Percentiles rank a stretch among this genome's conserved stretches.
These are phyloP conservation scores for Cephalopachus bancanus DNA, from an alignment of 2,797 vertebrate species.

Conservation along the genomic window DNA sequence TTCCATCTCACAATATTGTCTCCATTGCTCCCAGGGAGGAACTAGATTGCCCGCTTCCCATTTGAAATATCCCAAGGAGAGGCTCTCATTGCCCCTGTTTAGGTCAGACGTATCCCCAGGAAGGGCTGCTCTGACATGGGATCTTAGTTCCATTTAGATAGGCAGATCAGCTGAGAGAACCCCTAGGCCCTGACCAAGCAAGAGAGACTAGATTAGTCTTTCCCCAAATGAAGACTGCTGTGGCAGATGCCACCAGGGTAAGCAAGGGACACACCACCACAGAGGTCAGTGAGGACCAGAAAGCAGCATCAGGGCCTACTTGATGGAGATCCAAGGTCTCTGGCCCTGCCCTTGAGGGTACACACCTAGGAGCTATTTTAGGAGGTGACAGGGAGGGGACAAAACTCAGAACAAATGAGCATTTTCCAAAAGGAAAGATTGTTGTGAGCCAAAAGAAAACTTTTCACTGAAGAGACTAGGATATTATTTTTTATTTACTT, in stretches of 20 bases:
- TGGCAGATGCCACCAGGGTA: neutral
- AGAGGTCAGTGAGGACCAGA: neutral
- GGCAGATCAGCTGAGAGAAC: neutral
- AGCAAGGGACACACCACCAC: neutral
- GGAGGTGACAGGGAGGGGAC: neutral
- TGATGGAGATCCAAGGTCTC: neutral
- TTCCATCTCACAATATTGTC: neutral
- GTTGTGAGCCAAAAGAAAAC: neutral
- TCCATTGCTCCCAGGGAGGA: neutral
- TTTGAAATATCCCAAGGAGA: constrained; percentile 25
- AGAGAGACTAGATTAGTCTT: neutral
- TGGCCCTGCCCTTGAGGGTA: neutral
- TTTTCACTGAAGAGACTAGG: neutral
- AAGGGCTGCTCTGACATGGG: neutral
- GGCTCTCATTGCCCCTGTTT: neutral
- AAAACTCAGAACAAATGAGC: neutral
- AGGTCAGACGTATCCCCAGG: neutral
- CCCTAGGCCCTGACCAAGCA: neutral
- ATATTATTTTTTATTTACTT: neutral
- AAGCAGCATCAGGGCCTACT: neutral
- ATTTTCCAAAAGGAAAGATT: neutral
- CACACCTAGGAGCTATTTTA: neutral
- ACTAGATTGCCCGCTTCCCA: neutral
- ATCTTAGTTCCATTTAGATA: neutral
- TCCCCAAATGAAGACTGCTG: neutral